Evolutionary conservation across 2,888 invertebrate species (phyloP).

Genomic region (Ochlodes sylvanus): DNA sequence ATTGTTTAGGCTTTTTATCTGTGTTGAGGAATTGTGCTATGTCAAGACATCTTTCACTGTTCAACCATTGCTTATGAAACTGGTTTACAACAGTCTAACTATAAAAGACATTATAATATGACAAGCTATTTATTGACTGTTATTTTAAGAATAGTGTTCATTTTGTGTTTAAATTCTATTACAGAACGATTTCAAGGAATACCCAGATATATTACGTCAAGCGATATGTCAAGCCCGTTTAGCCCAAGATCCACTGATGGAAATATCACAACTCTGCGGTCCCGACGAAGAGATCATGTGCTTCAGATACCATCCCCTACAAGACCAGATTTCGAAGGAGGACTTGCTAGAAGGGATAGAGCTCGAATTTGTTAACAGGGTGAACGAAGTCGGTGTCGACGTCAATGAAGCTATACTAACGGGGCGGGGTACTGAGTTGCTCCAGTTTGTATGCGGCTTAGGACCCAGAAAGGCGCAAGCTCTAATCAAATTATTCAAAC

Average conservation of each 20-base stretch:
- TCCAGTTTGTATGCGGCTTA: conserved; percentile 98
- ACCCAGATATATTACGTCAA: conserved; percentile 95
- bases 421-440: conserved; percentile 93
- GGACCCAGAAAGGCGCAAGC: conserved; percentile 98
- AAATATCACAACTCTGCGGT: conserved; percentile 98
- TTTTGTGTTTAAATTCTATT: conserved; percentile 37
- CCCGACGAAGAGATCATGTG: conserved; percentile 98
- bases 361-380: conserved; percentile 96
- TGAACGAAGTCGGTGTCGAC: conserved; percentile 99
- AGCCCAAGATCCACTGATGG: conserved; percentile 97
- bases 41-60: no score
- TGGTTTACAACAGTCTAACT: no score
- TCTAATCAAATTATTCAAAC: conserved; percentile 93
- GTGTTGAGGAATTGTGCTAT: no score
- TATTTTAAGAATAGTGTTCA: no score
- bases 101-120: no score
- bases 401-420: conserved; percentile 96
- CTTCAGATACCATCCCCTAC: conserved; percentile 94
- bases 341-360: conserved; percentile 93
- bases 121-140: no score
- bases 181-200: conserved; percentile 94
- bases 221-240: conserved; percentile 96
- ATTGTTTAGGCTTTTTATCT: no score
- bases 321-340: conserved; percentile 93
- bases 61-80: no score